A percentile compares a stretch with the other conserved stretches of the same genome.
These are phyloP conservation scores for Orchesellides sinensis DNA, from an alignment of 2,888 invertebrate species.

Conservation along the genomic window DNA sequence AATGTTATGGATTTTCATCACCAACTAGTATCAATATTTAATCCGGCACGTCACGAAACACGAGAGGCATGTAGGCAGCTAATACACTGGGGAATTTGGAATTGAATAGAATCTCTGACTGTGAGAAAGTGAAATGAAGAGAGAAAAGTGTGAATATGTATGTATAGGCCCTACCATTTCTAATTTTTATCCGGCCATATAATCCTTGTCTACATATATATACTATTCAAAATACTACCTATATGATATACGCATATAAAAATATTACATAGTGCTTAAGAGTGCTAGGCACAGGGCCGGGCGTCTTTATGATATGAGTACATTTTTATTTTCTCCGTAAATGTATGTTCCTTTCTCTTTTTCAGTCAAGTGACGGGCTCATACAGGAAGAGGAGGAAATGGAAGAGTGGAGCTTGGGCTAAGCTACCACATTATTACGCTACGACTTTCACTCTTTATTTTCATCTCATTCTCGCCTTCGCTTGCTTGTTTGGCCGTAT, in stretches of 20 bases:
- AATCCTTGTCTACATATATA: neutral
- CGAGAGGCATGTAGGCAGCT: conserved; percentile 12
- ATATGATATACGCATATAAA: too few species aligned
- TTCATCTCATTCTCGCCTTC: conserved; percentile 14
- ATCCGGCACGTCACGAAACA: conserved; percentile 50
- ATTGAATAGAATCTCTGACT: conserved; percentile 49
- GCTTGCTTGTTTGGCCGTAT: too few species aligned
- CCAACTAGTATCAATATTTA: conserved; percentile 53
- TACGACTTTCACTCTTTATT: conserved; percentile 4
- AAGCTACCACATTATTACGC: conserved; percentile 7
- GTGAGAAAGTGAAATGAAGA: conserved; percentile 10
- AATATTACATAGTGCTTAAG: too few species aligned
- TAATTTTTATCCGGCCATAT: conserved; percentile 5
- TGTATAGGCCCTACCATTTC: neutral
- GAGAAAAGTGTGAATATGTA: conserved; percentile 29
- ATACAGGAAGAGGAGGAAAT: conserved; percentile 16
- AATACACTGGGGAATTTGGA: conserved; percentile 46
- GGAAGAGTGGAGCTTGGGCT: conserved; percentile 5
- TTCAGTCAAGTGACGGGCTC: neutral
- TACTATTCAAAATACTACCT: too few species aligned
- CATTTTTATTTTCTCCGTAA: neutral
- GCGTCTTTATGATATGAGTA: too few species aligned
- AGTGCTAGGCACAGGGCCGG: too few species aligned
- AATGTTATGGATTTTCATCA: conserved; percentile 42
- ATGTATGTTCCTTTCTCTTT: neutral